Conservation (phyloP, 2,113 vertebrate genomes). For the Lycocorax pyrrhopterus region DNA sequence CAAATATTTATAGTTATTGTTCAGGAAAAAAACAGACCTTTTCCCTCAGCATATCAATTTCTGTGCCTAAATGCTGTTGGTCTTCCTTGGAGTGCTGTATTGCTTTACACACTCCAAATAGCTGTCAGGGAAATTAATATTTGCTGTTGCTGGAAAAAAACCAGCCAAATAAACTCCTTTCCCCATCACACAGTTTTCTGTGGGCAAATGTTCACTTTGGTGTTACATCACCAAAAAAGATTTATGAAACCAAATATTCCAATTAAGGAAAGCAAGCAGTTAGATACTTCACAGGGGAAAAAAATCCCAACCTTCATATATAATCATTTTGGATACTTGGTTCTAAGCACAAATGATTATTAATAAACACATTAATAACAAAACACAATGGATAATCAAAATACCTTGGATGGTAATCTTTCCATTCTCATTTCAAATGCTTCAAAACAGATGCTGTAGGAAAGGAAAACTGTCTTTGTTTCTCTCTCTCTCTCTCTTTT, state of each 20-base stretch:
- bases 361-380: not conserved
- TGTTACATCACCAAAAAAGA: not conserved
- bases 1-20: constrained; percentile 30
- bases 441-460: not conserved
- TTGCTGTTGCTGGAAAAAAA: not conserved
- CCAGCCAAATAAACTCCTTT: not conserved
- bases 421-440: not conserved
- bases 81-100: not conserved
- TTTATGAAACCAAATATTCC: not conserved
- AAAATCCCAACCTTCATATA: accelerated
- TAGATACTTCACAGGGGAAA: not conserved
- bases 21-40: not conserved
- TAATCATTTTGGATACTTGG: not conserved
- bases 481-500: not conserved
- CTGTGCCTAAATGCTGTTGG: not conserved
- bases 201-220: not conserved
- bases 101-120: not conserved
- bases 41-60: not conserved
- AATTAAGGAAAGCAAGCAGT: not conserved
- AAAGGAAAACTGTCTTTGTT: not conserved
- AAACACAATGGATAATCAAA: not conserved
- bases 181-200: not conserved
- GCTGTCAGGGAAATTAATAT: not conserved
- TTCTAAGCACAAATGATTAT: not conserved
- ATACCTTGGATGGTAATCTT: not conserved